A percentile compares a stretch with the other conserved stretches of the same genome.
These are phyloP conservation scores for Euplexia lucipara DNA, from an alignment of 2,888 invertebrate species.

Conservation along the genomic window DNA sequence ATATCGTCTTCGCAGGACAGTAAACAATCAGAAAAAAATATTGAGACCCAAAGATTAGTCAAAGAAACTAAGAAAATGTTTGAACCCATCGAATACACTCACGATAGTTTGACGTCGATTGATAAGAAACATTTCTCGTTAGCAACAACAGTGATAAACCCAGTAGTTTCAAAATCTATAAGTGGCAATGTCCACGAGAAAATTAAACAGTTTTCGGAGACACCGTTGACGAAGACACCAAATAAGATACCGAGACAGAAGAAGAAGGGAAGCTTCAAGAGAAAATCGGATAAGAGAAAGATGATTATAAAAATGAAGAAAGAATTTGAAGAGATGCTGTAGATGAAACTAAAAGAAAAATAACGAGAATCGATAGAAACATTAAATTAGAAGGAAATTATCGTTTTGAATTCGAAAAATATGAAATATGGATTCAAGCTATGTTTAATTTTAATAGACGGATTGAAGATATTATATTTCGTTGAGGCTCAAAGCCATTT, in stretches of 20 bases:
- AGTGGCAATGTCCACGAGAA: constrained; percentile 86
- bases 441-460: constrained; percentile 20
- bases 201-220: constrained; percentile 84
- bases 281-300: constrained; percentile 78
- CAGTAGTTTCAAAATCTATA: constrained; percentile 75
- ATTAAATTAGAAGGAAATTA: background rate
- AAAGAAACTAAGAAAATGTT: constrained; percentile 83
- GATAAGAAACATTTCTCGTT: constrained; percentile 74
- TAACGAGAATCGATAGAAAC: background rate
- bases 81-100: constrained; percentile 75
- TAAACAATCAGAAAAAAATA: constrained; percentile 67
- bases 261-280: constrained; percentile 81
- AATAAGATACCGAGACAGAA: constrained; percentile 78
- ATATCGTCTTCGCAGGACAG: constrained; percentile 79
- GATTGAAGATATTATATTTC: constrained; percentile 38
- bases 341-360: constrained; percentile 52
- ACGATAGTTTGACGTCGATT: constrained; percentile 73
- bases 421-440: constrained; percentile 27
- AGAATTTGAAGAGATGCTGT: constrained; percentile 85
- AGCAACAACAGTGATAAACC: constrained; percentile 69
- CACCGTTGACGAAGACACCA: constrained; percentile 70
- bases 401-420: background rate
- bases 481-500: constrained; percentile 53
- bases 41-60: constrained; percentile 70
- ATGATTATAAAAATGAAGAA: constrained; percentile 83